Conservation (phyloP, 2,888 invertebrate species). For the Maniola hyperantus region DNA sequence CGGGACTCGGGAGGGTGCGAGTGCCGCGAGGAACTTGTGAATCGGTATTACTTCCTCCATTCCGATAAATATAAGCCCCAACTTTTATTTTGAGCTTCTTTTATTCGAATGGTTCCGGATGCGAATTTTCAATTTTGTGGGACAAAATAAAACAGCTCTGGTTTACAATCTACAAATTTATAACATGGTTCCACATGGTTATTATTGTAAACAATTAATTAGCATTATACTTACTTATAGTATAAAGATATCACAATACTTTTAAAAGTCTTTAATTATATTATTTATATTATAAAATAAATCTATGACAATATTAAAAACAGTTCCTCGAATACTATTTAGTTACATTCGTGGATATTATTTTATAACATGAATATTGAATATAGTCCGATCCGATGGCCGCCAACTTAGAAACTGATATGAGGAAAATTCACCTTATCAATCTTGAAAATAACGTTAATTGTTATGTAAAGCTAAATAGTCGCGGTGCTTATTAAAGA, state of each 20-base stretch:
- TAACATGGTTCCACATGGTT: constrained; percentile 63
- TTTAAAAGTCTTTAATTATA: constrained; percentile 66
- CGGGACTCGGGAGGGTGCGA: constrained; percentile 52
- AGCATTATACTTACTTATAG: constrained; percentile 61
- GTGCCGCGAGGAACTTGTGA: constrained; percentile 32
- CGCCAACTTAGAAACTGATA: not conserved
- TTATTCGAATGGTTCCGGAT: constrained; percentile 25
- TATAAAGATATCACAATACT: constrained; percentile 78
- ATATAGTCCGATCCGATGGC: not conserved
- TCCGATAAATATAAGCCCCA: constrained; percentile 26
- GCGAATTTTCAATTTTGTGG: constrained; percentile 16
- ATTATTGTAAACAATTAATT: constrained; percentile 55
- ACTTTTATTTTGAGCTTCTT: constrained; percentile 31
- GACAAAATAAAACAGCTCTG: constrained; percentile 58
- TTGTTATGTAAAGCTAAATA: too few species aligned
- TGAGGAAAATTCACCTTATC: too few species aligned
- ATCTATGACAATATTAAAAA: constrained; percentile 30
- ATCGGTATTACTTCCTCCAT: constrained; percentile 32
- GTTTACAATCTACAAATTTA: constrained; percentile 60
- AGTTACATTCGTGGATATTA: not conserved
- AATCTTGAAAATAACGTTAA: too few species aligned
- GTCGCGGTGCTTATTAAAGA: too few species aligned
- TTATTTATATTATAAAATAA: constrained; percentile 34
- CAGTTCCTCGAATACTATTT: constrained; percentile 11
- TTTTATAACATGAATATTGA: constrained; percentile 2